These are phyloP conservation scores for Plagodis dolabraria DNA, from an alignment of 2,888 invertebrate genomes.

Conservation along the genomic window DNA sequence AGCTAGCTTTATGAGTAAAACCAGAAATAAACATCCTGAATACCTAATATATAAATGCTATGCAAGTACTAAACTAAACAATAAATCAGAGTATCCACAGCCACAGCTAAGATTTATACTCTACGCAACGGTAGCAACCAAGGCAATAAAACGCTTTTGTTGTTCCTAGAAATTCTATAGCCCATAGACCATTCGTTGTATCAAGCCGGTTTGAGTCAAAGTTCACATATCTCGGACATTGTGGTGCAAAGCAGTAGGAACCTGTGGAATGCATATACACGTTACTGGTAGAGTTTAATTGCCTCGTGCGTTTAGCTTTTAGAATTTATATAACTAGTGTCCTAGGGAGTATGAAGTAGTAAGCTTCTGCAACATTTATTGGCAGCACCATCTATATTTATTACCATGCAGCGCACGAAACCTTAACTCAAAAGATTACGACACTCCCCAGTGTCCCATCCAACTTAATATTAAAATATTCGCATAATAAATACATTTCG, in stretches of 20 bases:
- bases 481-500: constrained; percentile 34
- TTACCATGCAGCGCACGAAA: background rate
- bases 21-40: no score
- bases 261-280: constrained; percentile 14
- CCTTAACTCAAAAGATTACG: constrained; percentile 25
- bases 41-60: background rate
- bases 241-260: constrained; percentile 7
- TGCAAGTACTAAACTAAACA: constrained; percentile 5
- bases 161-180: constrained; percentile 28
- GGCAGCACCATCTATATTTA: constrained; percentile 14
- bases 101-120: constrained; percentile 28
- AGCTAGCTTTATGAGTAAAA: no score
- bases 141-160: constrained; percentile 28
- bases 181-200: constrained; percentile 30
- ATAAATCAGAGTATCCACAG: constrained; percentile 22
- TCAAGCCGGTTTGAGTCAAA: constrained; percentile 41
- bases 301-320: constrained; percentile 28
- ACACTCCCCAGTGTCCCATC: constrained; percentile 13
- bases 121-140: constrained; percentile 19
- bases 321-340: constrained; percentile 16
- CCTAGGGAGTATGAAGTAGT: constrained; percentile 12
- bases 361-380: constrained; percentile 13
- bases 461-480: constrained; percentile 40
- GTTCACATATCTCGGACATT: constrained; percentile 38
- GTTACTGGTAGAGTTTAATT: constrained; percentile 32